Conservation (phyloP, 2,113 vertebrate species). For the Ia io region DNA sequence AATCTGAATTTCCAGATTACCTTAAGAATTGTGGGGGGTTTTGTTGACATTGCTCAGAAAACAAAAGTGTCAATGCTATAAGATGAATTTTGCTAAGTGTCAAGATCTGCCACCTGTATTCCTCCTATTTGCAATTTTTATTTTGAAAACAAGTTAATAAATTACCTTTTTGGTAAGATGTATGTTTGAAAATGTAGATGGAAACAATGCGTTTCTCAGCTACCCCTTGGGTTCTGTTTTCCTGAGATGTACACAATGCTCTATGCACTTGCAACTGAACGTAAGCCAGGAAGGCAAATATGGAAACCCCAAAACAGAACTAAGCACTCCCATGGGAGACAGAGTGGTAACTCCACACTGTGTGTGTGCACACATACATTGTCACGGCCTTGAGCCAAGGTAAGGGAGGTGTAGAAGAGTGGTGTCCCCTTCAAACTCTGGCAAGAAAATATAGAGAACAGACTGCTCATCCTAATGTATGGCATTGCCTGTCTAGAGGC, state of each 20-base stretch:
- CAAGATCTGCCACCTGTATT: background rate
- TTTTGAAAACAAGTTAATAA: background rate
- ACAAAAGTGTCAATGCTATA: background rate
- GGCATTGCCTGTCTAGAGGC: background rate
- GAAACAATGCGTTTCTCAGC: background rate
- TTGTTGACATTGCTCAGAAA: background rate
- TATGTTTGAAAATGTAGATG: background rate
- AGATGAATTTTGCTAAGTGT: background rate
- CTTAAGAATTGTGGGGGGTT: background rate
- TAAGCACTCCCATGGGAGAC: background rate
- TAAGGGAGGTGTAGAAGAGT: background rate
- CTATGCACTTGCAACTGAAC: fast-evolving
- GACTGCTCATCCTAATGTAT: background rate
- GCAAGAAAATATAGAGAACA: background rate
- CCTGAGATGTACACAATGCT: background rate
- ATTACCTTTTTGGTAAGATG: background rate
- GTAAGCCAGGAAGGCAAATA: background rate
- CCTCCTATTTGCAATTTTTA: background rate
- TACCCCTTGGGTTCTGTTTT: background rate
- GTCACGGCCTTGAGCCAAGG: background rate
- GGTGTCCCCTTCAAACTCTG: background rate
- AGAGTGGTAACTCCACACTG: background rate
- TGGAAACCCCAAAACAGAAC: background rate
- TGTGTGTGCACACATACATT: fast-evolving
- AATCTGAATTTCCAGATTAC: background rate